Percentiles rank a stretch among this genome's conserved stretches.
phyloP scores from a whole-genome alignment of 2,888 invertebrate genomes.

The Anodontia alba region DNA sequence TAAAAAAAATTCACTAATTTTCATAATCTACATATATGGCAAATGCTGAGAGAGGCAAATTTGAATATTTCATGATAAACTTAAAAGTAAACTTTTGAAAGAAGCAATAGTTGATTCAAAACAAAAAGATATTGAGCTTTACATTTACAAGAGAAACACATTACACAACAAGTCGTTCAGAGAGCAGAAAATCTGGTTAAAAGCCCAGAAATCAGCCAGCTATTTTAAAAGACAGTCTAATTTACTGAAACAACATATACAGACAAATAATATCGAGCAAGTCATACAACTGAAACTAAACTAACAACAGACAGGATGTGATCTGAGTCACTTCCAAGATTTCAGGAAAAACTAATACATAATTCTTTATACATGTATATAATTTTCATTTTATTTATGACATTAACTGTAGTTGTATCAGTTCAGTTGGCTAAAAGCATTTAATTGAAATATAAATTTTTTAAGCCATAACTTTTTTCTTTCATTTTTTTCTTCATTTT shows the following conservation, averaged over 20 bases:
- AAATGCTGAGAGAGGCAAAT: neutral
- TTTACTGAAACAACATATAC: neutral
- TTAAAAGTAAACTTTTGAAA: neutral
- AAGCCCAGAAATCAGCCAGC: neutral
- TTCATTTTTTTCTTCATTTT: no score
- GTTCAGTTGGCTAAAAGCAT: no score
- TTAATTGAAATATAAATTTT: no score
- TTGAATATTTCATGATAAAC: neutral
- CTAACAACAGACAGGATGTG: neutral
- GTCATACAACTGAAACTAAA: neutral
- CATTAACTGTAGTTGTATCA: no score
- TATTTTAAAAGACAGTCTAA: slow-evolving; percentile 7
- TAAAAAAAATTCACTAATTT: no score
- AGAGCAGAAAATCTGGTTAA: neutral
- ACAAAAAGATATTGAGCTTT: neutral
- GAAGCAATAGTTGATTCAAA: neutral
- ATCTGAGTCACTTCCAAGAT: neutral
- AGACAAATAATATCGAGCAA: neutral
- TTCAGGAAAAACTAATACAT: no score
- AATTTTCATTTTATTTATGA: no score
- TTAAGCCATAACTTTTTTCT: no score
- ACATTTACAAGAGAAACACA: neutral
- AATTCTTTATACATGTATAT: no score
- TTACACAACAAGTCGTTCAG: neutral
- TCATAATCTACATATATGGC: no score